These are phyloP conservation scores for Drosophila acutilabella DNA, from an alignment of 2,888 invertebrate genomes.

Conservation along the genomic window DNA sequence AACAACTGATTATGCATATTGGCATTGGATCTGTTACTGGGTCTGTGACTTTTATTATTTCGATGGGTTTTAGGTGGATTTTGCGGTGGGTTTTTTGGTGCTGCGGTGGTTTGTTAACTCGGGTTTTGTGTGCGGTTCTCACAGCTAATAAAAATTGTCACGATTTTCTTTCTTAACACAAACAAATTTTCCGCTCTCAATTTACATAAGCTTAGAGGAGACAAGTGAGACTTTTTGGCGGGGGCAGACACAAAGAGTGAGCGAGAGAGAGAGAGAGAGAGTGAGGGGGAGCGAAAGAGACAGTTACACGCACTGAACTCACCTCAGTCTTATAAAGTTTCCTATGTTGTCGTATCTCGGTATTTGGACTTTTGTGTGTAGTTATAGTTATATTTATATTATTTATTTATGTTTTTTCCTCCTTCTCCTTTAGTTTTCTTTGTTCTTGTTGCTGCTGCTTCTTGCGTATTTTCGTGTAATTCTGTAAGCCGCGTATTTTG, in stretches of 20 bases:
- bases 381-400: slow-evolving; percentile 42
- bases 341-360: slow-evolving; percentile 74
- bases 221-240: slow-evolving; percentile 46
- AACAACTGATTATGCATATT: slow-evolving; percentile 60
- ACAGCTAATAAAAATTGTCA: slow-evolving; percentile 14
- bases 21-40: slow-evolving; percentile 42
- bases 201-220: slow-evolving; percentile 70
- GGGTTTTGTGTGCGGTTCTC: slow-evolving; percentile 48
- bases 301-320: slow-evolving; percentile 59
- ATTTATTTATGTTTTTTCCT: slow-evolving; percentile 17
- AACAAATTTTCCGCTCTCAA: slow-evolving; percentile 24
- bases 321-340: slow-evolving; percentile 85
- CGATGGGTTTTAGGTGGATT: not conserved
- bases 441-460: not conserved
- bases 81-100: slow-evolving; percentile 22
- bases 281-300: not conserved
- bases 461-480: slow-evolving; percentile 48
- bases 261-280: not conserved
- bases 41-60: not conserved
- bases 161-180: slow-evolving; percentile 1
- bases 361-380: slow-evolving; percentile 42
- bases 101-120: slow-evolving; percentile 3
- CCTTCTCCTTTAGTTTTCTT: not conserved
- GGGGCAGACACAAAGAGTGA: slow-evolving; percentile 12
- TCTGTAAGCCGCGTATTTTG: slow-evolving; percentile 73